Evolutionary conservation across 2,888 invertebrate species (phyloP).

Genomic region (Eupithecia insigniata): DNA sequence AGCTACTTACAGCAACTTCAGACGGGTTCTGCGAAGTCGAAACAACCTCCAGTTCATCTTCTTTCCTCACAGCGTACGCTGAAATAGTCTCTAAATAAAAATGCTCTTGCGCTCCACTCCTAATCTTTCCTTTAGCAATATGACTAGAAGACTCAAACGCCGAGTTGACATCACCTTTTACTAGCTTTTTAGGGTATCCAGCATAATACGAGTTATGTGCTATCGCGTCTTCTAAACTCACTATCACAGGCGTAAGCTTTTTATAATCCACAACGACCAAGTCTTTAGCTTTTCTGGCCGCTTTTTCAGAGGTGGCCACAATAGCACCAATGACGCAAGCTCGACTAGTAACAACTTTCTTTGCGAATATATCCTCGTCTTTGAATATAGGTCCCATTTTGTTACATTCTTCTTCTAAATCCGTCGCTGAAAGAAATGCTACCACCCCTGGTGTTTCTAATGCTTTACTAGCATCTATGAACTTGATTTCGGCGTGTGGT

Average conservation of each 20-base stretch:
- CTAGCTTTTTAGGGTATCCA: conserved; percentile 80
- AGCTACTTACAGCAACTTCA: conserved; percentile 85
- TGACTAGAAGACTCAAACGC: conserved; percentile 87
- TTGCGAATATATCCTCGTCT: conserved; percentile 93
- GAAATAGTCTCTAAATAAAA: conserved; percentile 94
- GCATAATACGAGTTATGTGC: conserved; percentile 86
- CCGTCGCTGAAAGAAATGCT: conserved; percentile 89
- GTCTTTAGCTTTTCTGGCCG: conserved; percentile 91
- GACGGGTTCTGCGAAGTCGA: conserved; percentile 92
- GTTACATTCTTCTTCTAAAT: conserved; percentile 87
- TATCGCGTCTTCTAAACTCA: conserved; percentile 95
- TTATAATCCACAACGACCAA: conserved; percentile 91
- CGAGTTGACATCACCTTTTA: conserved; percentile 87
- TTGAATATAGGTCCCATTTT: conserved; percentile 88
- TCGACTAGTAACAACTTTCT: conserved; percentile 88
- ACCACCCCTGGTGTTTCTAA: conserved; percentile 90
- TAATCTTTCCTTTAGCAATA: conserved; percentile 87
- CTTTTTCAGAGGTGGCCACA: conserved; percentile 89
- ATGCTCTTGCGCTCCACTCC: conserved; percentile 93
- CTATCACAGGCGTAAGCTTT: conserved; percentile 89
- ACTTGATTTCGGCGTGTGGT: conserved; percentile 91
- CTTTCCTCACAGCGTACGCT: conserved; percentile 86
- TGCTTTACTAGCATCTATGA: conserved; percentile 90
- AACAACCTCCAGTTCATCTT: conserved; percentile 93
- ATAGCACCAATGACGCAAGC: conserved; percentile 93